Evolutionary conservation across 1,140 invertebrate species (phyloP), one percentile per base, ranked within the genome.

Genomic region (Hycleus cichorii): DNA sequence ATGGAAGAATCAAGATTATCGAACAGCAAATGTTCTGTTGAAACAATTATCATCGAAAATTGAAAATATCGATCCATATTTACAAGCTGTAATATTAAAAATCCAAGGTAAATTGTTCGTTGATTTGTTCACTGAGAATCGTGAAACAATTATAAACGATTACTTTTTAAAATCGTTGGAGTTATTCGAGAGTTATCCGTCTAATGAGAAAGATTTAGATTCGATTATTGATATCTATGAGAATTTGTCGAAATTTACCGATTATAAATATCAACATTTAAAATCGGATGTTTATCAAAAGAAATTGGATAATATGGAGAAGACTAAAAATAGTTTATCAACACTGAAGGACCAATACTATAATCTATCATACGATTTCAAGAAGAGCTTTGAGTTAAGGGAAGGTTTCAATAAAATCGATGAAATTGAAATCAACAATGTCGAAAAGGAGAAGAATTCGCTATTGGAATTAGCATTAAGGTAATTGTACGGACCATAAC

Each of bases 211-310:
- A n/a, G n/a, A n/a, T n/a, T n/a, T n/a, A n/a, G n/a, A n/a, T n/a
- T n/a, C n/a, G n/a, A n/a, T n/a, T 32, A 68, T 78, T 40, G 79
- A 83, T 46, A 80, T 83, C 0, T 83, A 89, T 69, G 81, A 85
- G 7, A 83, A 84, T 60, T 79, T 94, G 45, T 91, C 91, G 3
- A 82, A 85, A 62, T 95, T 89, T 78, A 84, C 89, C 1, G 92
- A 97, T 71, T 76, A 78, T 2, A 88, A 94, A 69, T 95, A 94
- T 72, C 85, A 90, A 69, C 80, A 81, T 64, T 79, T 82, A 50
- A 80, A 81, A 49, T 85, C 83, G 0, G 70, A 82, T 10, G 72
- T 77, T 47, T 85, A 80, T 55, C 72, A 80, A 61, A 79, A 76
- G 43, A 81, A 83, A 69, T 69, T 77, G 0, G 75, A 78, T 59